These are phyloP conservation scores for Napeogenes sylphis DNA, from an alignment of 2,888 invertebrate genomes.

Conservation along the genomic window DNA sequence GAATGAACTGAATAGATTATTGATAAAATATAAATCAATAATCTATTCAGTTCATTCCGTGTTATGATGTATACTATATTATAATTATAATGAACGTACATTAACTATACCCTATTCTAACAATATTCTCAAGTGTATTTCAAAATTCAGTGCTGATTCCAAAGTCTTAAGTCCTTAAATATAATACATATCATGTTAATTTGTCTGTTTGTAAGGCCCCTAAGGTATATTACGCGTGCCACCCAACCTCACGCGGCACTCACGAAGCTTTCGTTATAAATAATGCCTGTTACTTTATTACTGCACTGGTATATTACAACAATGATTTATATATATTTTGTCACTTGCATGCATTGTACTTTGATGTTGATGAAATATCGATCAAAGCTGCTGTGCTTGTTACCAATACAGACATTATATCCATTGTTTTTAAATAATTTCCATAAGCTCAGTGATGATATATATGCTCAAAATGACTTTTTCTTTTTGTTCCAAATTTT, in stretches of 20 bases:
- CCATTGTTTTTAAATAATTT: no score
- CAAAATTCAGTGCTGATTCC: background rate
- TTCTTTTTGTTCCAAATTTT: no score
- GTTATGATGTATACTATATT: no score
- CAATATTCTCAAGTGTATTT: no score
- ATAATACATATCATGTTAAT: background rate
- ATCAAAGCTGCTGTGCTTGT: slow-evolving; percentile 7
- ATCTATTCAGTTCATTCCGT: no score
- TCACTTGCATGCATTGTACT: slow-evolving; percentile 42
- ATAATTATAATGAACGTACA: no score
- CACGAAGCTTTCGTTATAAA: slow-evolving; percentile 54
- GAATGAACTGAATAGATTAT: no score
- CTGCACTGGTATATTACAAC: slow-evolving; percentile 57
- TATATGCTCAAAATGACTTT: no score
- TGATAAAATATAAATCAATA: no score
- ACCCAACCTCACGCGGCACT: slow-evolving; percentile 35
- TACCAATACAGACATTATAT: no score
- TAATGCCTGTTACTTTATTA: slow-evolving; percentile 48
- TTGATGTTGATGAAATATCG: slow-evolving; percentile 20
- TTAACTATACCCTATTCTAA: no score
- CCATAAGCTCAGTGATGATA: no score
- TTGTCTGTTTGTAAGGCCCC: slow-evolving; percentile 16
- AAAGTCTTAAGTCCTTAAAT: background rate
- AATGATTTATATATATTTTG: slow-evolving; percentile 62
- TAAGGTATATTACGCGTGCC: slow-evolving; percentile 11